phyloP scores from a whole-genome alignment of 2,888 invertebrate genomes.

The Xanthia togata region DNA sequence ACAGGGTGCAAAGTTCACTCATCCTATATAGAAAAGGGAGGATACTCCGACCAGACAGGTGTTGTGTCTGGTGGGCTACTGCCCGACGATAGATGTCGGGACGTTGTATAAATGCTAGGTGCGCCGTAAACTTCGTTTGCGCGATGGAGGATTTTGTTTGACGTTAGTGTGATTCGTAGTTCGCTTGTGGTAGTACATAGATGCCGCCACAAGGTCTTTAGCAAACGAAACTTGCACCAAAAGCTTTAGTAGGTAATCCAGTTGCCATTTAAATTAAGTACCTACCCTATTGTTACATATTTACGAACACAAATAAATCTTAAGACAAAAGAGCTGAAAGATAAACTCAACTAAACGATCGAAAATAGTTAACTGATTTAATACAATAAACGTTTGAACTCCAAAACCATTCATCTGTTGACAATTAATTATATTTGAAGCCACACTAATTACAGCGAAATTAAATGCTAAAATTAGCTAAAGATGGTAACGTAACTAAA shows the following conservation, averaged over 20 bases:
- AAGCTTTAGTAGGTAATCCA: background rate
- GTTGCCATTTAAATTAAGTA: background rate
- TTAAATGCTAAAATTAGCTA: background rate
- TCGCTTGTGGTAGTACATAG: no score
- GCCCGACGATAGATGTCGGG: no score
- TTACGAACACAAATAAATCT: background rate
- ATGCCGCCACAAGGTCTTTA: no score
- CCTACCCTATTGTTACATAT: background rate
- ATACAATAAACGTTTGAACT: background rate
- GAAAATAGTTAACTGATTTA: constrained; percentile 4
- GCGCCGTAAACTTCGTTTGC: no score
- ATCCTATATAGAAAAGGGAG: no score
- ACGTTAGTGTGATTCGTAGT: no score
- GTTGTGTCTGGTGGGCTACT: no score
- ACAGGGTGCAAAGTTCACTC: no score
- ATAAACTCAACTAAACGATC: constrained; percentile 4
- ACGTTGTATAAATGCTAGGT: no score
- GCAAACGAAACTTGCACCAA: no score
- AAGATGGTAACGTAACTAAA: background rate
- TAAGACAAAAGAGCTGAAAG: background rate
- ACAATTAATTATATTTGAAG: background rate
- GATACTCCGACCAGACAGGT: no score
- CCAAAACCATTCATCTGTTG: background rate
- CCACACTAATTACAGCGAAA: background rate
- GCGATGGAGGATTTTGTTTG: no score